A percentile compares a stretch with the other conserved stretches of the same genome.
Conservation (phyloP, 2,888 invertebrate genomes). For the Agrotis clavis region DNA sequence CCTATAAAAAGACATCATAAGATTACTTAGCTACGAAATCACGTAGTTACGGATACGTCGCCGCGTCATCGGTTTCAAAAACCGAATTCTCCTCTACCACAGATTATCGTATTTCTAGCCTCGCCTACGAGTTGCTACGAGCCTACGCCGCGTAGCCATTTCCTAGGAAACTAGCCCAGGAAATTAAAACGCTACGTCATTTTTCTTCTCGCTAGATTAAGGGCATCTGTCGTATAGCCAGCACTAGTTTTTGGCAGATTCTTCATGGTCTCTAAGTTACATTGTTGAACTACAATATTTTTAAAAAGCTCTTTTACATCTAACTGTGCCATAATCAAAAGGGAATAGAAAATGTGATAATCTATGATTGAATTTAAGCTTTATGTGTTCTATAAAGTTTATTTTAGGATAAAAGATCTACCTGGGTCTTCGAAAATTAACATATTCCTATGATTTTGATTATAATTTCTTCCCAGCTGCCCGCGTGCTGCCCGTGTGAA, state of each 20-base stretch:
- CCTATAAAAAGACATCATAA: neutral
- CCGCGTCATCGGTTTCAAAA: conserved; percentile 16
- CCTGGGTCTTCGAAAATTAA: too few species aligned
- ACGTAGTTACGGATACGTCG: neutral
- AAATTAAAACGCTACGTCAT: conserved; percentile 45
- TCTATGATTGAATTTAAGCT: too few species aligned
- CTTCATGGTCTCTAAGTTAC: neutral
- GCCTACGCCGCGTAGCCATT: conserved; percentile 37
- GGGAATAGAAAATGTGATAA: neutral
- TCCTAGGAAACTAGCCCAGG: conserved; percentile 52
- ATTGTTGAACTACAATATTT: neutral
- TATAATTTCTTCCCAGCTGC: too few species aligned
- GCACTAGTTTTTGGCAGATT: neutral
- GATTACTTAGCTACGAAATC: neutral
- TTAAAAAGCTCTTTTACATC: too few species aligned
- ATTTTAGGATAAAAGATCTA: too few species aligned
- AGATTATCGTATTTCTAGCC: conserved; percentile 28
- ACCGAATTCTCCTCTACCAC: conserved; percentile 18
- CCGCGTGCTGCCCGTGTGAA: too few species aligned
- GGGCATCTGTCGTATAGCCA: neutral
- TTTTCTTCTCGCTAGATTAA: conserved; percentile 30
- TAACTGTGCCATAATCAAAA: too few species aligned
- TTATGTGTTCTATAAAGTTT: too few species aligned
- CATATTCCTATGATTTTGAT: too few species aligned
- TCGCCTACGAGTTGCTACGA: conserved; percentile 19